These are phyloP conservation scores for Peromyscus polionotus DNA, from an alignment of 2,113 vertebrate genomes.

Conservation along the genomic window DNA sequence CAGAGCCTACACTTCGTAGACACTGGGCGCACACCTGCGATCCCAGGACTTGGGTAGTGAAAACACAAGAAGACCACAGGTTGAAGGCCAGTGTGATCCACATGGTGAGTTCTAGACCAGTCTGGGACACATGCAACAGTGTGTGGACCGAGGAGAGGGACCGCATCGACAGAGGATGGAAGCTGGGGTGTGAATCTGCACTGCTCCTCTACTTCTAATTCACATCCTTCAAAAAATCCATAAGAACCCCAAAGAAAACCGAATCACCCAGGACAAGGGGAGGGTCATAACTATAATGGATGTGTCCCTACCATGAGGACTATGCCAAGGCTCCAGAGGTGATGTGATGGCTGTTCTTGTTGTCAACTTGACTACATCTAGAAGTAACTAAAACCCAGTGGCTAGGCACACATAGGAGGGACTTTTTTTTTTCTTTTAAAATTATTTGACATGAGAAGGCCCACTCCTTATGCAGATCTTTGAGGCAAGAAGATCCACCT, in stretches of 20 bases:
- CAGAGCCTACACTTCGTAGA: background rate
- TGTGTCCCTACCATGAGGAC: background rate
- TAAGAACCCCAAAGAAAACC: background rate
- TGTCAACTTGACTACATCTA: background rate
- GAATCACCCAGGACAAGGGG: background rate
- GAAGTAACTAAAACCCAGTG: background rate
- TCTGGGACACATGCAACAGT: background rate
- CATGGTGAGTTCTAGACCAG: background rate
- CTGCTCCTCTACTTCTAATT: background rate
- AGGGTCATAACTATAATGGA: background rate
- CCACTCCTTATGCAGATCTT: background rate
- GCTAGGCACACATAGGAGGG: background rate
- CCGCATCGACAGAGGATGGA: too few relatives aligned
- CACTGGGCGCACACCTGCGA: too few relatives aligned
- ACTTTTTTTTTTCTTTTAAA: background rate
- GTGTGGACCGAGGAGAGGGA: background rate
- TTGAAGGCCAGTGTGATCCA: background rate
- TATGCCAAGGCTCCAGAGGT: background rate
- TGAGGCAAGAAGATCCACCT: background rate
- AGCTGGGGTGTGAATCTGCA: background rate
- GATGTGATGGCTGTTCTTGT: background rate
- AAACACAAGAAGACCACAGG: background rate
- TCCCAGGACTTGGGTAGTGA: background rate
- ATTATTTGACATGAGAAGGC: background rate
- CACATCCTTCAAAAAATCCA: background rate